phyloP scores from a whole-genome alignment of 2,888 invertebrate species.

The Lithophane semibrunnea region DNA sequence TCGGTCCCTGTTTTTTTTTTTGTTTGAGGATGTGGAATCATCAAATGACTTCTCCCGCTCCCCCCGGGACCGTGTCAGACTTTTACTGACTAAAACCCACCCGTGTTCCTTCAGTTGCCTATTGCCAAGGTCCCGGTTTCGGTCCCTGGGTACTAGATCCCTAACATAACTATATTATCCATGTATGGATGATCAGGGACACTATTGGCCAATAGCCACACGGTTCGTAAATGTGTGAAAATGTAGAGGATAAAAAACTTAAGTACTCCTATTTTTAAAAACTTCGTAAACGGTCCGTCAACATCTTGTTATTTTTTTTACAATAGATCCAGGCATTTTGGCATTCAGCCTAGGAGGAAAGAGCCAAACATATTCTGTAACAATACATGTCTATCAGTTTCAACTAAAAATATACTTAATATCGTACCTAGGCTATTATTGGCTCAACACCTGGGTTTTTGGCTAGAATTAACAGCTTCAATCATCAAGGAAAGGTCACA shows the following conservation, averaged over 20 bases:
- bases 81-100: too few relatives aligned
- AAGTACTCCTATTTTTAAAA: constrained; percentile 20
- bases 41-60: too few relatives aligned
- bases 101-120: too few relatives aligned
- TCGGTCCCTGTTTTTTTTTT: too few relatives aligned
- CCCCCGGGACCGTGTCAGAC: too few relatives aligned
- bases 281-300: constrained; percentile 32
- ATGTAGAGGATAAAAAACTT: neutral
- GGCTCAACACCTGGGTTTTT: constrained; percentile 5
- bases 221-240: neutral
- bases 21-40: too few relatives aligned
- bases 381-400: constrained; percentile 27
- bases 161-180: neutral
- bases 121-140: too few relatives aligned
- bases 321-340: constrained; percentile 39
- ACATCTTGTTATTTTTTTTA: neutral
- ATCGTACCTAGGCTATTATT: constrained; percentile 5
- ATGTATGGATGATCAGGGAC: neutral
- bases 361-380: constrained; percentile 37
- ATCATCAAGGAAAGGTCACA: neutral
- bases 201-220: neutral
- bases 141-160: too few relatives aligned
- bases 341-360: constrained; percentile 26
- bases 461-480: neutral
- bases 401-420: constrained; percentile 29